Base-by-base conservation (phyloP, 2,113 vertebrate genomes). In the Dendropsophus ebraccatus region DNA sequence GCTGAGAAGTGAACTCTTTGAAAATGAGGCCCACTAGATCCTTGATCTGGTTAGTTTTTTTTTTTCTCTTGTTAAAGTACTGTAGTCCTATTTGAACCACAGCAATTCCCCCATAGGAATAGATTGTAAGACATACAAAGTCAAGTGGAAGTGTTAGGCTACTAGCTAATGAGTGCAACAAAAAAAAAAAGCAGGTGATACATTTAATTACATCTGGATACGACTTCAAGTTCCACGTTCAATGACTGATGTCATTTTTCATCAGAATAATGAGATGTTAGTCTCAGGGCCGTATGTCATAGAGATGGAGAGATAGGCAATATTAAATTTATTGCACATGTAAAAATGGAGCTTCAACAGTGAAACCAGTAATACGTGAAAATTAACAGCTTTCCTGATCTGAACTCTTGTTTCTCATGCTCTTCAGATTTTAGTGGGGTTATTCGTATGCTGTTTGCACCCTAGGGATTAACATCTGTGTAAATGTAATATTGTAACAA, bases 391-490 rank as follows among this genome's bases (percentile, higher is more conserved):
- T 90, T 92, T 92, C 88, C 91, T 93, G 88, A 92, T 93, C 90
- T 92, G 90, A 94, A 92, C 90, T 93, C 87, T 72, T 91, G 90
- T 92, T 93, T 93, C 90, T 92, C 89, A 90, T 92, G 91, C 90
- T 93, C 91, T 92, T 92, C 90, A 90, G 92, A 93, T 91, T 92
- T 88, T 82, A 91, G 88, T 89, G 89, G 87, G 91, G 93, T 90
- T 89, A 93, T 90, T 89, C 92, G 93, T 93, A 89, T 92, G 89
- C 90, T 88, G 88, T 90, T 91, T 93, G 91, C 91, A 91, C 93
- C 88, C 93, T 91, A 56, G 89, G 92, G 92, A 93, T 93, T 93
- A 92, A 93, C 95, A 95, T 95, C 94, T 95, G 95, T 92, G 91
- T 88, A 92, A 93, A 92, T 88, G 88, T 90, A 90, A 93, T 92